Conservation (phyloP, 2,113 vertebrate genomes). For the Sapayoa aenigma region DNA sequence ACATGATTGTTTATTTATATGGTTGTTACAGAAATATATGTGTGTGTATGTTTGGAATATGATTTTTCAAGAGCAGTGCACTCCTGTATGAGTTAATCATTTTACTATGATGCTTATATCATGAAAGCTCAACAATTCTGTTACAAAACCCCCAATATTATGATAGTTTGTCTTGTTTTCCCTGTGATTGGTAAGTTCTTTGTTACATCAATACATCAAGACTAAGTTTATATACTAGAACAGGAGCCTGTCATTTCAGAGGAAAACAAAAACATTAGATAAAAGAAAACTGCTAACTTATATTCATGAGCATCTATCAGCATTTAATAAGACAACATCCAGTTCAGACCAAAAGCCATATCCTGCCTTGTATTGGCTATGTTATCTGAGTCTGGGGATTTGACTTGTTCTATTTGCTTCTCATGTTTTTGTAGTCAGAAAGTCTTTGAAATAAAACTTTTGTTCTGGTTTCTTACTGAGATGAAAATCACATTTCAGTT, state of each 20-base stretch:
- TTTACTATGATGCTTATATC: neutral
- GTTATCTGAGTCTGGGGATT: conserved; percentile 13
- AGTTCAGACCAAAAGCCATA: conserved; percentile 9
- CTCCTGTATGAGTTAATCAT: neutral
- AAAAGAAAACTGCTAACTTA: conserved; percentile 9
- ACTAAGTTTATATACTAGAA: neutral
- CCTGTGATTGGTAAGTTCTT: neutral
- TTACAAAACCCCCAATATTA: neutral
- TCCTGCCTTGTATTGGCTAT: neutral
- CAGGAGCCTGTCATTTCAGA: neutral
- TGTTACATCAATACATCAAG: neutral
- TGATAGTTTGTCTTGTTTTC: neutral
- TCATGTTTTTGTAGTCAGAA: neutral
- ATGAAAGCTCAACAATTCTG: neutral
- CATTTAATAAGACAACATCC: neutral
- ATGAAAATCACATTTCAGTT: neutral
- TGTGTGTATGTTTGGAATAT: neutral
- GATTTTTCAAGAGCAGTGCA: neutral
- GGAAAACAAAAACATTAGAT: neutral
- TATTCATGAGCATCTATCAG: neutral
- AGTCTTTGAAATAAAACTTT: conserved; percentile 15
- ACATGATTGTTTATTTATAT: neutral
- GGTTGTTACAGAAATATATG: neutral
- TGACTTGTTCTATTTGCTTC: neutral
- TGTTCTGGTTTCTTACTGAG: neutral